These are phyloP conservation scores for Nesogale talazaci DNA, from an alignment of 2,113 vertebrate genomes.

Conservation along the genomic window DNA sequence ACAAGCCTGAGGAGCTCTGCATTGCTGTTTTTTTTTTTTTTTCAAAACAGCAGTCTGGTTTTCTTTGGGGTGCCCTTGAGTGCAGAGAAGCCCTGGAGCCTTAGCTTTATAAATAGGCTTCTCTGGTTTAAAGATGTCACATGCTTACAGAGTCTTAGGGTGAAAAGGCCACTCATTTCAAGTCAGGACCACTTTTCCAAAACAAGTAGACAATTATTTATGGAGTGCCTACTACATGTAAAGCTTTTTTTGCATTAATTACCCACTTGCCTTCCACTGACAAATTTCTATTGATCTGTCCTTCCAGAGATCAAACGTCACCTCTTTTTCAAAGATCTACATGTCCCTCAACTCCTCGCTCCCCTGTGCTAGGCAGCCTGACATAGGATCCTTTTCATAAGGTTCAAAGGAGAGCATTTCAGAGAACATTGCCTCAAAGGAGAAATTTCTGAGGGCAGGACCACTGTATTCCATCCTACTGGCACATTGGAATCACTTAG, in stretches of 20 bases:
- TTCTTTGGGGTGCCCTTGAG: constrained; percentile 29
- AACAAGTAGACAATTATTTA: constrained; percentile 60
- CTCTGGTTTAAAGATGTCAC: constrained; percentile 44
- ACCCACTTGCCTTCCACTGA: background rate
- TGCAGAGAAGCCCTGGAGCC: constrained; percentile 54
- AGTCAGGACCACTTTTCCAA: constrained; percentile 27
- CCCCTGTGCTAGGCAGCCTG: background rate
- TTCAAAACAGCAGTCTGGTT: constrained; percentile 32
- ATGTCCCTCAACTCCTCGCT: background rate
- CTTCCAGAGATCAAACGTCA: background rate
- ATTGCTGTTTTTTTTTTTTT: background rate
- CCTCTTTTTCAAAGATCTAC: background rate
- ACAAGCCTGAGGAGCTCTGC: background rate
- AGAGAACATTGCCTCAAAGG: too few relatives aligned
- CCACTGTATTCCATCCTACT: background rate
- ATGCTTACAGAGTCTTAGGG: constrained; percentile 31
- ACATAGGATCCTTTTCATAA: background rate
- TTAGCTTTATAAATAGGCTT: constrained; percentile 64
- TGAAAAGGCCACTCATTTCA: constrained; percentile 66
- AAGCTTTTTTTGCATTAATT: background rate
- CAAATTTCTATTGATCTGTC: background rate
- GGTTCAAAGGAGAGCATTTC: background rate
- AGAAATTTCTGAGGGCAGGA: background rate
- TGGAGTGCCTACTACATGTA: constrained; percentile 30
- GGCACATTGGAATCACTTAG: background rate